A percentile compares a stretch with the other conserved stretches of the same genome.
Evolutionary conservation across 2,113 vertebrate species (phyloP).

Genomic region (Marmota flaviventris): DNA sequence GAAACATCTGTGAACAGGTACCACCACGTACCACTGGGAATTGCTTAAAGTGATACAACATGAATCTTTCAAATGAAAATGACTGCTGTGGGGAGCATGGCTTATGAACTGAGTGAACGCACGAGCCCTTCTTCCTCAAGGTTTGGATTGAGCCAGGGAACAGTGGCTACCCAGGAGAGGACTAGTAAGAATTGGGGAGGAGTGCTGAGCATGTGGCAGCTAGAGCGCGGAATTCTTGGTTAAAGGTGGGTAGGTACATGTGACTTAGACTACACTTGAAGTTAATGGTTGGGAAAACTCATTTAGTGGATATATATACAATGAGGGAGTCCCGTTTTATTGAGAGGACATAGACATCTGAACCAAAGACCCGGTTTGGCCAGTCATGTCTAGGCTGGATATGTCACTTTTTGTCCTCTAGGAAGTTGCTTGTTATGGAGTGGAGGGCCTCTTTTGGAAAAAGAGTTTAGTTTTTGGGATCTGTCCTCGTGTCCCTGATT

Average conservation of each 20-base stretch:
- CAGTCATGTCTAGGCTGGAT: not conserved
- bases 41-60: slow-evolving; percentile 60
- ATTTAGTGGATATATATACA: not conserved
- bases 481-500: not conserved
- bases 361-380: not conserved
- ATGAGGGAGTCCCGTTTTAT: not conserved
- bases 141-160: not conserved
- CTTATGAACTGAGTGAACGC: not conserved
- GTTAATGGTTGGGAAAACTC: not conserved
- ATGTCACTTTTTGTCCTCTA: not conserved
- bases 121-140: not conserved
- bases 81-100: not conserved
- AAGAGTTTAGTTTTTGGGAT: not conserved
- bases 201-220: not conserved
- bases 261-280: not conserved
- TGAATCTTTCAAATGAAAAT: slow-evolving; percentile 59
- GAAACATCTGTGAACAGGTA: slow-evolving; percentile 64
- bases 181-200: not conserved
- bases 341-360: not conserved
- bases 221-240: not conserved
- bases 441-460: slow-evolving; percentile 8
- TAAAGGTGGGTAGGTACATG: not conserved
- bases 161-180: not conserved
- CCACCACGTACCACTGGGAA: slow-evolving; percentile 27
- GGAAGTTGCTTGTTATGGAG: slow-evolving; percentile 24